Evolutionary conservation across 1,140 invertebrate genomes (phyloP).

Genomic region (Brachionus manjavacas): DNA sequence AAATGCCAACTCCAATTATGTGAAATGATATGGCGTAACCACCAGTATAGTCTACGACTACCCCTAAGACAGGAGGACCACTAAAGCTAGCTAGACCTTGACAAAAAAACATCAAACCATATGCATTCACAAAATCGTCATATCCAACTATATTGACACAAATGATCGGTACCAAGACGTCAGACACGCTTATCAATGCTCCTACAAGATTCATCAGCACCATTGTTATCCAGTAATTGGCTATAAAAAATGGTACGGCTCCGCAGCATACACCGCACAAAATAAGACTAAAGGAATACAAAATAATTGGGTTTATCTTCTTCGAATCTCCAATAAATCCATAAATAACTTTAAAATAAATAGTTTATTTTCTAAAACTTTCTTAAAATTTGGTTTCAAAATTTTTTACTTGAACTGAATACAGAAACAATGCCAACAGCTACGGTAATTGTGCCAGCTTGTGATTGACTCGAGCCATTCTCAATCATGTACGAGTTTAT

Average conservation of each 20-base stretch:
- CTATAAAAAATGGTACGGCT: slow-evolving; percentile 17
- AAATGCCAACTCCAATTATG: slow-evolving; percentile 24
- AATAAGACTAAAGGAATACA: slow-evolving; percentile 35
- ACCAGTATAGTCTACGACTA: background rate
- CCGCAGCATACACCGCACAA: background rate
- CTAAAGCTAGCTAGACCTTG: slow-evolving; percentile 24
- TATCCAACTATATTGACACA: slow-evolving; percentile 30
- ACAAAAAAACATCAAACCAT: slow-evolving; percentile 40
- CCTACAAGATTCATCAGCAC: slow-evolving; percentile 8
- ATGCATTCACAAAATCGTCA: slow-evolving; percentile 38
- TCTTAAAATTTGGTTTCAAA: too few species aligned
- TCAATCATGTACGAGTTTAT: slow-evolving; percentile 33
- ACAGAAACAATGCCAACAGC: slow-evolving; percentile 29
- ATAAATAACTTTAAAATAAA: slow-evolving; percentile 28
- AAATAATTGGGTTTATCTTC: slow-evolving; percentile 21
- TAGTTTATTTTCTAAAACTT: background rate
- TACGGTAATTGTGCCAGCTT: slow-evolving; percentile 5
- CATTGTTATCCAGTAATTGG: background rate
- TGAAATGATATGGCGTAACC: slow-evolving; percentile 8
- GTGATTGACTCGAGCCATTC: background rate
- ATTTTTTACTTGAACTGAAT: slow-evolving; percentile 19
- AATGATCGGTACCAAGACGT: slow-evolving; percentile 32
- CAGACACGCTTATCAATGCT: background rate
- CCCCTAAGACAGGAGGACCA: slow-evolving; percentile 13
- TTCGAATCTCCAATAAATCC: slow-evolving; percentile 42